Evolutionary conservation across 1,140 invertebrate genomes (phyloP).

Genomic region (Scaptomyza pallida): DNA sequence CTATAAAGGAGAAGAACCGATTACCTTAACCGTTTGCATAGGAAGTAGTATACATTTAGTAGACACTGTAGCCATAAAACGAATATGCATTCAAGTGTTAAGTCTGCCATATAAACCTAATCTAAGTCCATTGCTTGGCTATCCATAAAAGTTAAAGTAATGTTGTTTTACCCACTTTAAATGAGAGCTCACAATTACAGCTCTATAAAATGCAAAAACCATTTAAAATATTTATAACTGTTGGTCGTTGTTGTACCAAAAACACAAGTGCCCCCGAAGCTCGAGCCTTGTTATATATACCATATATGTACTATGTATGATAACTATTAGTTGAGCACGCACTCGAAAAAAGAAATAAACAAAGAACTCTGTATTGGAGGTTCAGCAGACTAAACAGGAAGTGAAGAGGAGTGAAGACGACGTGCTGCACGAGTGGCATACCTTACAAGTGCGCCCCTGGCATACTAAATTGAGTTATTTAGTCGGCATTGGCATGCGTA

Average conservation of each 20-base stretch:
- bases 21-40: no score
- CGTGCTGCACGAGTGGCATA: constrained; percentile 31
- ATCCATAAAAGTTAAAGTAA: background rate
- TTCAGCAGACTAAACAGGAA: constrained; percentile 23
- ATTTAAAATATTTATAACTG: background rate
- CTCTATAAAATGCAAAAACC: background rate
- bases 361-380: background rate
- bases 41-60: no score
- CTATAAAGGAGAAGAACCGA: no score
- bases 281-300: background rate
- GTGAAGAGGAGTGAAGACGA: constrained; percentile 7
- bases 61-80: no score
- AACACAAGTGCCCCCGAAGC: background rate
- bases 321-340: background rate
- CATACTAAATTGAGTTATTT: constrained; percentile 75
- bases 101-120: background rate
- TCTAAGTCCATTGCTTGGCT: no score
- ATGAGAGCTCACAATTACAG: background rate
- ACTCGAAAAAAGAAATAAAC: background rate
- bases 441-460: constrained; percentile 44
- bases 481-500: constrained; percentile 55
- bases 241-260: background rate
- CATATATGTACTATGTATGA: background rate
- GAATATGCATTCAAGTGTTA: no score
- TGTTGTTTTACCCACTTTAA: background rate